Percentiles rank a stretch among this genome's conserved stretches.
Evolutionary conservation across 2,113 vertebrate genomes (phyloP).

Genomic region (Rhabdomys dilectus): DNA sequence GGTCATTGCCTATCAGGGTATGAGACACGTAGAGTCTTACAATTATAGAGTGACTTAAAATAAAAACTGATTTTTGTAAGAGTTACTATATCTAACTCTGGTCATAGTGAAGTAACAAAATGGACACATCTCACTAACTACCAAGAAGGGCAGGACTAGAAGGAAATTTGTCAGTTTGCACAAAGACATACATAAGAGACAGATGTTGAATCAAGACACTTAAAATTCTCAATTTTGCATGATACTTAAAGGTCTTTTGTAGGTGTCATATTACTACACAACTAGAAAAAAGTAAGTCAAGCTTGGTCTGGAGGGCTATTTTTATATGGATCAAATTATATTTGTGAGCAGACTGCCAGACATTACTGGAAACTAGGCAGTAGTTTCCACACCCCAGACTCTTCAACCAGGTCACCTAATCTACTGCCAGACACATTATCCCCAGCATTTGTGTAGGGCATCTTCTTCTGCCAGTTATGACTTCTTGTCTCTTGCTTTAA

Average conservation of each 20-base stretch:
- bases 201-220: neutral
- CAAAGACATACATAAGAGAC: neutral
- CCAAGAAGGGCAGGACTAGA: constrained; percentile 28
- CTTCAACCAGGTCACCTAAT: neutral
- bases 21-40: neutral
- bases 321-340: constrained; percentile 64
- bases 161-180: neutral
- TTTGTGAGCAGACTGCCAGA: constrained; percentile 31
- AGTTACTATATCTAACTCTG: neutral
- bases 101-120: constrained; percentile 15
- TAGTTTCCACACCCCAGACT: neutral
- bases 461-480: neutral
- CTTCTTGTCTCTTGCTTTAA: constrained; percentile 3
- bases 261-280: neutral
- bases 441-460: neutral
- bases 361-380: constrained; percentile 41
- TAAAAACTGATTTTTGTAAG: neutral
- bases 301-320: neutral
- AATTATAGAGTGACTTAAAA: constrained; percentile 10
- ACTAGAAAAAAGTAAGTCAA: constrained; percentile 29
- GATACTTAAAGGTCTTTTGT: constrained; percentile 35
- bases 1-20: neutral
- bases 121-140: neutral
- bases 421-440: neutral
- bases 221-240: neutral